Base-by-base conservation (phyloP, 1,140 invertebrate species). In the Drosophila rufa region DNA sequence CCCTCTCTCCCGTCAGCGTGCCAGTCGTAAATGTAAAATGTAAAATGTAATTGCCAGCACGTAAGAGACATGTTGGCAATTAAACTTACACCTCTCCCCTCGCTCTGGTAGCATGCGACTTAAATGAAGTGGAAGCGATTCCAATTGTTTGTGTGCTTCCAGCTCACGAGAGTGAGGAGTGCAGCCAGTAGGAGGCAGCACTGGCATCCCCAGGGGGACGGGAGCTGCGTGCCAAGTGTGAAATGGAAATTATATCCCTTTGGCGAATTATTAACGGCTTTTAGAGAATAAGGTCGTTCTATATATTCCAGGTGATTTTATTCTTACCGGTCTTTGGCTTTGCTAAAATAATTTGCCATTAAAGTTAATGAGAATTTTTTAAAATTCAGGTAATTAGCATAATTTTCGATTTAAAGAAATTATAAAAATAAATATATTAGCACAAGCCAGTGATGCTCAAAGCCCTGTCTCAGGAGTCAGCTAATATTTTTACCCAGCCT, bases 1-100 rank as follows among this genome's bases (percentile, higher is more conserved):
- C 50, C 70, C 53, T 2, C 22, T 25, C 15, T 55, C 30, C 71
- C 40, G 33, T 40, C 33, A 7, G 27, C 38, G 64, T 59, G 55
- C 38, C 33, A 43, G 45, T 42, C 48, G 46, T 48, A 60, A 67
- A 67, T 69, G 50, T 68, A 60, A 60, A 73, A 50, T 78, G 75
- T 61, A 50, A 77, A 69, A 56, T 69, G 75, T 78, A 78, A 79
- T 79, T 57, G 75, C 43, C 74, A 36, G 53, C 62, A 55, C 56
- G 75, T 59, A 68, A 59, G 48, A 56, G 48, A 48, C 40, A 45
- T 58, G 51, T 43, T 79, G 42, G 38, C 65, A 78, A 78, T 79
- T 71, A 69, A 69, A 53, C 43, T 36, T 50, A 43, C 66, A 58
- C 57, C 22, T 8, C 27, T 12, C n/a, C 19, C 47, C 47, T 43